Evolutionary conservation across 2,888 invertebrate species (phyloP).

Genomic region (Drosophila neotestacea): DNA sequence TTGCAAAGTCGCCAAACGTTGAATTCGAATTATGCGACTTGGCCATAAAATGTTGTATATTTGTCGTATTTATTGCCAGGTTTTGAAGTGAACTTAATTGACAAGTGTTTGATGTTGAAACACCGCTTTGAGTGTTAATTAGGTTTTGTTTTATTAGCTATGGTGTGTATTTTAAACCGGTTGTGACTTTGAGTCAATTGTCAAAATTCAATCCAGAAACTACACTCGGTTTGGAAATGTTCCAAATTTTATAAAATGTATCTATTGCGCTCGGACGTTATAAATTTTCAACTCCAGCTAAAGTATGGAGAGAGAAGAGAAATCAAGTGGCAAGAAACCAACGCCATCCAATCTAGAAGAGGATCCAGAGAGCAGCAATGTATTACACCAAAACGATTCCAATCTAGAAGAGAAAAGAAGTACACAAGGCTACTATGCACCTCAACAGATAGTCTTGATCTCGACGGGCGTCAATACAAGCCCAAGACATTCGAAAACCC

Average conservation of each 20-base stretch:
- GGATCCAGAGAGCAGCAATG: not conserved
- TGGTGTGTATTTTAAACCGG: conserved; percentile 34
- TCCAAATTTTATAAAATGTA: conserved; percentile 65
- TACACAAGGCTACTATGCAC: not conserved
- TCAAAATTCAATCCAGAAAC: conserved; percentile 36
- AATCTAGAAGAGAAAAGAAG: not conserved
- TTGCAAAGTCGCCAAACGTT: conserved; percentile 30
- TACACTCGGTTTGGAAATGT: conserved; percentile 53
- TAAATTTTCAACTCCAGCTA: conserved; percentile 29
- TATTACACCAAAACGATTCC: not conserved
- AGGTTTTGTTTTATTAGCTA: conserved; percentile 11
- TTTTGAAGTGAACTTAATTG: conserved; percentile 47
- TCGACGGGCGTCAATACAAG: conserved; percentile 12
- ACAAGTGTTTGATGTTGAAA: conserved; percentile 31
- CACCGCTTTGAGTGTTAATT: conserved; percentile 51
- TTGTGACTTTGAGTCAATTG: conserved; percentile 36
- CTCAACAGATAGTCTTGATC: not conserved
- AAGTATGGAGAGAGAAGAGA: conserved; percentile 43
- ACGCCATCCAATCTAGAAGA: not conserved
- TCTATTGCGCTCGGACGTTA: conserved; percentile 17
- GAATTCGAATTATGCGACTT: conserved; percentile 44
- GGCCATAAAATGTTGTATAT: conserved; percentile 46
- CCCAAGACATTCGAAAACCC: not conserved
- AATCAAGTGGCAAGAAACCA: conserved; percentile 10
- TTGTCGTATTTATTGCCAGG: conserved; percentile 9